Base-by-base conservation (phyloP, 2,113 vertebrate genomes). In the Sardina pilchardus region DNA sequence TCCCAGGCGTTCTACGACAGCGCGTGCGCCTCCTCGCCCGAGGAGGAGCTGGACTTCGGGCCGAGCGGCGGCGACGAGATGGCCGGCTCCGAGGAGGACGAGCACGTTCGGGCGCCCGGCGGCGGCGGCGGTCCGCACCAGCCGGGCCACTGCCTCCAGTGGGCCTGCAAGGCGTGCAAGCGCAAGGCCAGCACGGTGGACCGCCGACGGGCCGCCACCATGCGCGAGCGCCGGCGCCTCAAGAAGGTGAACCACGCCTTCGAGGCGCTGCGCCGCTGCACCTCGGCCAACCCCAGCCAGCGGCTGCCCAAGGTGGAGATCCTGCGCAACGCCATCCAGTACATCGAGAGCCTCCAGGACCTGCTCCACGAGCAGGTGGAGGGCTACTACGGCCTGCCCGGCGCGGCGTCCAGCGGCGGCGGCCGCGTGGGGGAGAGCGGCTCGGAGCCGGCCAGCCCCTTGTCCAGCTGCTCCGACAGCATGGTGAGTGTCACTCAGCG, bases 161-260 rank as follows among this genome's bases (percentile, higher is more conserved):
- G 98, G 98, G 98, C 98, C 91, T 99, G 98, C 94, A 99, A 98
- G 93, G 98, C 98, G 3, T 99, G 98, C 92, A 99, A 99, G 90
- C 96, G 97, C 84, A 97, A 97, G 90, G 94, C 98, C 86, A 97
- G 96, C 91, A 97, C 96, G 2, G 96, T 95, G 94, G 98, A 99
- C 92, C 95, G 98, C 80, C 89, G 98, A 42, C 95, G 97, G 91
- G 98, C 98, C 0, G 98, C 98, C 93, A 99, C 98, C 83, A 98
- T 99, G 98, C 96, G 98, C 0, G 98, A 99, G 92, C 95, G 98
- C 50, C 96, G 98, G 83, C 93, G 98, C 86, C 96, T 99, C 88
- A 98, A 98, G 95, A 99, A 98, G 92, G 98, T 99, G 83, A 99
- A 99, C 93, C 97, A 98, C 16, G 98, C 98, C 8, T 99, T 99